Base-by-base conservation (phyloP, 2,113 vertebrate species). In the Numida meleagris region DNA sequence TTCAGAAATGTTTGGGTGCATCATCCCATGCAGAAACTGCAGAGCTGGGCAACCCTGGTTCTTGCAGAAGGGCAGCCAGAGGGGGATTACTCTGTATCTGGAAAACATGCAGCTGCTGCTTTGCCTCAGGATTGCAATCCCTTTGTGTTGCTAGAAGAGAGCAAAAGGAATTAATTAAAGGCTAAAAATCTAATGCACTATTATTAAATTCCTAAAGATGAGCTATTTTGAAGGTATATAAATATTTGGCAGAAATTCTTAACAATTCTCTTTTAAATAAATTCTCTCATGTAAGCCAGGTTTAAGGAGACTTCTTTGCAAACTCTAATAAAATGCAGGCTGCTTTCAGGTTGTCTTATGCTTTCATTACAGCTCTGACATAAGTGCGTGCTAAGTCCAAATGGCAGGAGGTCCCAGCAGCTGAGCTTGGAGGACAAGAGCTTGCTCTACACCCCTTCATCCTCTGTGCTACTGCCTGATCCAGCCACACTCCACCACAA, bases 141-240 rank as follows among this genome's bases (percentile, higher is more conserved):
- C 10, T 91, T 90, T 88, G 57, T 70, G n/a, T 55, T 78, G 85
- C 65, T 88, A 63, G 59, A 93, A 86, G 8, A 80, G 34, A 91
- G 79, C 82, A 83, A 94, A 95, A 91, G 76, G 76, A 93, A 94
- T 53, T 74, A 89, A 94, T 83, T 88, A 94, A 96, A 91, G 89
- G 68, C 79, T 88, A 91, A 91, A 94, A 88, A 31, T 48, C 78
- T 86, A 91, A 63, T 34, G 57, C 53, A n/a, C 82, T 91, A 75
- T 93, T 94, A 95, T 91, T 90, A 90, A 86, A 95, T 95, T 96
- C 90, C 93, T 93, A 76, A 83, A 84, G 51, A 86, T 80, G 62
- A 93, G 66, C 70, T 90, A 81, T 91, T 95, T 95, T 96, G 83
- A 74, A 94, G 59, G 50, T 67, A 95, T 78, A 82, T 82, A 92